A percentile compares a stretch with the other conserved stretches of the same genome.
These are phyloP conservation scores for Nephila pilipes DNA, from an alignment of 1,140 invertebrate species.

Conservation along the genomic window DNA sequence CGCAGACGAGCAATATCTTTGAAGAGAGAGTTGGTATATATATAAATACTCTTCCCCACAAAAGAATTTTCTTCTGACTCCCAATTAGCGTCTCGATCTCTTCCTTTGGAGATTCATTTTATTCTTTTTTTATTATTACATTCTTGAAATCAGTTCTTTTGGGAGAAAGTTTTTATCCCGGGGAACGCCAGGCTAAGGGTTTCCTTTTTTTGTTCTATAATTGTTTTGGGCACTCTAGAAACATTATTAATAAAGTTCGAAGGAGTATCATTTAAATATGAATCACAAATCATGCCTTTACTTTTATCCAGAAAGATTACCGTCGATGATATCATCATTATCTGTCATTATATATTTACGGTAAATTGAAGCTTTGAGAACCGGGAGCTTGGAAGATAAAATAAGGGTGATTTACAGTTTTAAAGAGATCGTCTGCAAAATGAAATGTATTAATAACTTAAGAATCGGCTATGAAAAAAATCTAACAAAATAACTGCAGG, in stretches of 20 bases:
- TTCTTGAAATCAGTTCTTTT: background rate
- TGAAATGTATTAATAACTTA: too few species aligned
- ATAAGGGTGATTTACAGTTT: background rate
- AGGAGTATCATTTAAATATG: background rate
- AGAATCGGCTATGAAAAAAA: too few species aligned
- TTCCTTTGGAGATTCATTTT: background rate
- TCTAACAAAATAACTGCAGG: too few species aligned
- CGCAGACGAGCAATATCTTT: conserved; percentile 16
- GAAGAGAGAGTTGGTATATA: background rate
- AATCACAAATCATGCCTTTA: background rate
- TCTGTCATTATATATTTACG: background rate
- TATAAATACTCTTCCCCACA: too few species aligned
- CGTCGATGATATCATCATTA: background rate
- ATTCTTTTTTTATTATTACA: background rate
- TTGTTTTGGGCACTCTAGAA: background rate
- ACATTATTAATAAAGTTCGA: background rate
- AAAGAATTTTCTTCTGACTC: background rate
- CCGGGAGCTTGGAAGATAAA: background rate
- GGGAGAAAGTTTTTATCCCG: background rate
- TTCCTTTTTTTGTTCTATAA: background rate
- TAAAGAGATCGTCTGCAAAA: background rate
- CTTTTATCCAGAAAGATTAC: background rate
- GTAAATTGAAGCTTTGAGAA: background rate
- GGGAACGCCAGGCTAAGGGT: background rate
- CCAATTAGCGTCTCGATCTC: background rate